These are phyloP conservation scores for Epinotia nisella DNA, from an alignment of 2,888 invertebrate species.

Conservation along the genomic window DNA sequence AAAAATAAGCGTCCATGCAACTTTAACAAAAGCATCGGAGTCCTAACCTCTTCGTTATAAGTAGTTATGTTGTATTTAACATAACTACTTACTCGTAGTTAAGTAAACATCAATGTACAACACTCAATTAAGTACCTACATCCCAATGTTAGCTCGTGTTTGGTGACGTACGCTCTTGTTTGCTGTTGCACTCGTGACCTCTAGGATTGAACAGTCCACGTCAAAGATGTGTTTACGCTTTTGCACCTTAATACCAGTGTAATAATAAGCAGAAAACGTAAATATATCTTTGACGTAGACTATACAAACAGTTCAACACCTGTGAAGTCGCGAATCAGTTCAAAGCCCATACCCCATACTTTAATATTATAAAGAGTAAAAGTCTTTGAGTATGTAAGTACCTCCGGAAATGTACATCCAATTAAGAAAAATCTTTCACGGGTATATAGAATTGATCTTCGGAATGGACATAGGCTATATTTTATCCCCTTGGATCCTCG, in stretches of 20 bases:
- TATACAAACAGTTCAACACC: constrained; percentile 1
- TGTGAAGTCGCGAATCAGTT: constrained; percentile 4
- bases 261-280: background rate
- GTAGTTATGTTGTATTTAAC: no score
- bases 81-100: no score
- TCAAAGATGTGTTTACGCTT: background rate
- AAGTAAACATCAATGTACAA: background rate
- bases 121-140: background rate
- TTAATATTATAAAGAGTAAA: no score
- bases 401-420: no score
- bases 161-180: constrained; percentile 1
- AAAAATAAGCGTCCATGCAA: no score
- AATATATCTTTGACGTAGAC: background rate
- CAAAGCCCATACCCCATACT: background rate
- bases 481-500: no score
- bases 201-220: background rate
- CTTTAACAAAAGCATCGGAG: no score
- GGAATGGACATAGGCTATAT: no score
- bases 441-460: no score
- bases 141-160: constrained; percentile 6
- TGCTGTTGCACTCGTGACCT: background rate
- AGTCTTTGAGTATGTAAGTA: no score
- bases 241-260: background rate
- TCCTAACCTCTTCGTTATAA: no score
- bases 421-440: no score